Evolutionary conservation across 2,888 invertebrate species (phyloP).

Genomic region (Phyllotreta cruciferae): DNA sequence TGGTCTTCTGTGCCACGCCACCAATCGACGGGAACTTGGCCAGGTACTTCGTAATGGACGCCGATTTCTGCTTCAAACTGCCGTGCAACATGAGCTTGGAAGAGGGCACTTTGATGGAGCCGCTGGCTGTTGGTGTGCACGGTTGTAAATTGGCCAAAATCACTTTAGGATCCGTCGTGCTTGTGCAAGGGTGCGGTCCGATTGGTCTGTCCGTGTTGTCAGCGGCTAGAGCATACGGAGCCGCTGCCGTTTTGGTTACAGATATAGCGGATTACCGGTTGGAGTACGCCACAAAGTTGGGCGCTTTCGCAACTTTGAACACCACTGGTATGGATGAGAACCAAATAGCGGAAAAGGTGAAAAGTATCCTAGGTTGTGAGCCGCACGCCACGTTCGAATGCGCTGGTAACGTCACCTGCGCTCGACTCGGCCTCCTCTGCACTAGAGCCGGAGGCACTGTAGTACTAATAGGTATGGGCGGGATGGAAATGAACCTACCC

Average conservation of each 20-base stretch:
- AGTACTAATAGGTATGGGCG: constrained; percentile 87
- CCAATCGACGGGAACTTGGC: constrained; percentile 88
- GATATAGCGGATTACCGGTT: constrained; percentile 69
- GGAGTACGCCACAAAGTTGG: constrained; percentile 76
- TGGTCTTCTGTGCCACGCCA: constrained; percentile 92
- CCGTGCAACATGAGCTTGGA: constrained; percentile 90
- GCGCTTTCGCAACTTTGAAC: constrained; percentile 75
- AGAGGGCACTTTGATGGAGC: constrained; percentile 93
- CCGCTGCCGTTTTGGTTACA: constrained; percentile 73
- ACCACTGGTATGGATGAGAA: constrained; percentile 65
- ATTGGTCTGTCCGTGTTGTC: constrained; percentile 84
- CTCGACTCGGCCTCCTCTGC: constrained; percentile 23
- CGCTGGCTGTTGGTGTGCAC: constrained; percentile 91
- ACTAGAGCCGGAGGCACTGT: constrained; percentile 86
- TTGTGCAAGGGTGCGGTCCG: constrained; percentile 86
- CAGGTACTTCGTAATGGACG: constrained; percentile 86
- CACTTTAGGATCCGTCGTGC: constrained; percentile 70
- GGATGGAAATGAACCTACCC: constrained; percentile 77
- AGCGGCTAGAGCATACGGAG: constrained; percentile 85
- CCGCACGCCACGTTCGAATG: constrained; percentile 87
- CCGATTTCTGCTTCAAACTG: constrained; percentile 86
- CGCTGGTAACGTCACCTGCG: constrained; percentile 73
- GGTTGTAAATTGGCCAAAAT: constrained; percentile 86
- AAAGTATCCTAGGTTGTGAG: constrained; percentile 65
- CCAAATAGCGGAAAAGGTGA: constrained; percentile 66